phyloP scores from a whole-genome alignment of 2,113 vertebrate species.

The Platysternon megacephalum region DNA sequence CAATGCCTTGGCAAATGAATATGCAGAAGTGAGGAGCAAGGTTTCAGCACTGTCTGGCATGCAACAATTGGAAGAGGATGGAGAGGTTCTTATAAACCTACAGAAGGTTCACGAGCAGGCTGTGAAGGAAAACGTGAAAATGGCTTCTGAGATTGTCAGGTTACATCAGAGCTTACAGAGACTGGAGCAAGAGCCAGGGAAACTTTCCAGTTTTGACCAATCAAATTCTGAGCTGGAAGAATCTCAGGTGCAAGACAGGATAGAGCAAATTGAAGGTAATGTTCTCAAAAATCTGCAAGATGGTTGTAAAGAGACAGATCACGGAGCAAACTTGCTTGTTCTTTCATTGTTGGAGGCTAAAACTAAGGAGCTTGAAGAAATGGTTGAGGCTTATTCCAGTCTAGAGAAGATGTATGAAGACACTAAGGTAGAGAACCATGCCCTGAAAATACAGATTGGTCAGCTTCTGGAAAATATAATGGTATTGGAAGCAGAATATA shows the following conservation, averaged over 20 bases:
- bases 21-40: constrained; percentile 51
- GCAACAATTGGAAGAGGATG: constrained; percentile 60
- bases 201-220: neutral
- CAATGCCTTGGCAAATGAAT: constrained; percentile 16
- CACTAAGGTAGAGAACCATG: constrained; percentile 1
- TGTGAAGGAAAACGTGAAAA: constrained; percentile 74
- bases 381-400: constrained; percentile 45
- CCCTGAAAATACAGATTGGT: neutral
- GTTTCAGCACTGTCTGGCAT: constrained; percentile 46
- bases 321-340: fast-evolving
- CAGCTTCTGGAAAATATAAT: constrained; percentile 30
- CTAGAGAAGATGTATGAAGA: constrained; percentile 52
- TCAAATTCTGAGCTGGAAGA: neutral
- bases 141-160: constrained; percentile 68
- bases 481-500: constrained; percentile 47
- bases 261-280: neutral
- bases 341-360: neutral
- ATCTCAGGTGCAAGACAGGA: neutral
- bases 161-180: constrained; percentile 58
- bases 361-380: constrained; percentile 47
- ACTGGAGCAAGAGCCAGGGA: neutral
- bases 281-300: neutral
- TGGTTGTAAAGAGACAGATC: fast-evolving
- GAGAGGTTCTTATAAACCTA: constrained; percentile 65
- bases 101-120: constrained; percentile 75